Percentiles rank a stretch among this genome's conserved stretches.
These are phyloP conservation scores for Diplazon laetatorius DNA, from an alignment of 2,888 invertebrate species.

Conservation along the genomic window DNA sequence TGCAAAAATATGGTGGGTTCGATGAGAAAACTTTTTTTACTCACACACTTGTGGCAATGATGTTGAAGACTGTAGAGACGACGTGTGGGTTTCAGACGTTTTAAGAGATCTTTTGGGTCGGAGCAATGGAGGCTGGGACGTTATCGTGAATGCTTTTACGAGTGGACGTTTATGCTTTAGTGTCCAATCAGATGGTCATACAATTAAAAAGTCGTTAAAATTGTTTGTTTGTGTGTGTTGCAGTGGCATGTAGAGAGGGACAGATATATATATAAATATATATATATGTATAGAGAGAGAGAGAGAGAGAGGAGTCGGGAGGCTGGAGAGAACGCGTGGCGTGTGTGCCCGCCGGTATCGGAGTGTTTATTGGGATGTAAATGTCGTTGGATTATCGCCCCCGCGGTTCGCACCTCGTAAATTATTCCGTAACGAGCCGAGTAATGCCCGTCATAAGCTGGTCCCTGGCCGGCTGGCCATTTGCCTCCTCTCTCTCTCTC, in stretches of 20 bases:
- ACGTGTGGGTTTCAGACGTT: not conserved
- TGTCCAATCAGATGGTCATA: conserved; percentile 78
- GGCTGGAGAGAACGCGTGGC: conserved; percentile 58
- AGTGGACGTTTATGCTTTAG: conserved; percentile 77
- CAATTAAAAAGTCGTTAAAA: conserved; percentile 82
- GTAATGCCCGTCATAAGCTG: conserved; percentile 82
- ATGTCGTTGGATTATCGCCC: conserved; percentile 83
- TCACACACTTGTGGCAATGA: not conserved
- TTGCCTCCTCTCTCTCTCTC: conserved; percentile 69
- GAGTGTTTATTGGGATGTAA: conserved; percentile 82
- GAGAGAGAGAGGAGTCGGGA: conserved; percentile 27
- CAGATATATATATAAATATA: conserved; percentile 11
- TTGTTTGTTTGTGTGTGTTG: conserved; percentile 63
- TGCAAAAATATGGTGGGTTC: not conserved
- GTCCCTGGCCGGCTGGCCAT: conserved; percentile 75
- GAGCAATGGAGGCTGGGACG: conserved; percentile 58
- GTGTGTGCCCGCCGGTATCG: conserved; percentile 70
- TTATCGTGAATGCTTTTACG: conserved; percentile 79
- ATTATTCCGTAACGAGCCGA: conserved; percentile 82
- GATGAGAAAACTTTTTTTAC: conserved; percentile 7
- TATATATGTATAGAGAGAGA: too few species aligned
- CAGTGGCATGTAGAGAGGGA: conserved; percentile 14
- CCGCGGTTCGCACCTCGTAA: conserved; percentile 82
- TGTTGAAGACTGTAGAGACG: not conserved
- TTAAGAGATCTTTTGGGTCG: conserved; percentile 49